Base-by-base conservation (phyloP, 2,113 vertebrate genomes). In the Maylandia zebra region DNA sequence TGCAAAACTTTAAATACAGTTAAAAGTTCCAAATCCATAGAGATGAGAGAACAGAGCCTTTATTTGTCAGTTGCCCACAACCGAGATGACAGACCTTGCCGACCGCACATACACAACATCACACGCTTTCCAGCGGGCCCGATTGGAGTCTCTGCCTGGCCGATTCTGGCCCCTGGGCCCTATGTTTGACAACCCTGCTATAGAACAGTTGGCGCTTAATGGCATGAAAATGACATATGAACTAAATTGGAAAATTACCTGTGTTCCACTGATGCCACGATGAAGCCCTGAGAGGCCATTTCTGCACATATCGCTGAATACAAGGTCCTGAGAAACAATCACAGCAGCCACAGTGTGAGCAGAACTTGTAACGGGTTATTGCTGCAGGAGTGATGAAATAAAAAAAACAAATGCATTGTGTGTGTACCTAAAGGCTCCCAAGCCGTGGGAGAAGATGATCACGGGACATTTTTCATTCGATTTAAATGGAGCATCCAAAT, bases 191-290 rank as follows among this genome's bases (percentile, higher is more conserved):
- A 36, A n/a, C 2, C 17, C 59, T 64, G 3, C 59, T 2, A 36
- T n/a, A 64, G 32, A 36, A 64, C 59, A 36, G 32, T 17, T 76
- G 41, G 41, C 2, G 17, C 3, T 52, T 13, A 22, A 48, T 45
- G 1, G 76, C 30, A 52, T 32, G 1, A 53, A 80, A 14, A 8
- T 56, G 38, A 24, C 1, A 9, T 5, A 7, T 48, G 4, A 64
- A 83, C 14, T 34, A 3, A 78, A 43, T 1, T 10, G 32, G 24
- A 69, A 66, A 8, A 4, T 78, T 95, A 99, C 99, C 99, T 99
- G 97, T 99, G 99, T 87, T 99, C 98, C 85, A 99, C 97, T 19
- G 97, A 96, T 41, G 98, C 98, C 86, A 99, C 98, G 34, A 99
- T 93, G 92, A 99, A 99, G 52, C 98, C 99, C 41, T 96, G 95